A percentile compares a stretch with the other conserved stretches of the same genome.
Conservation (phyloP, 2,797 vertebrate species). For the Aphelocoma californica region DNA sequence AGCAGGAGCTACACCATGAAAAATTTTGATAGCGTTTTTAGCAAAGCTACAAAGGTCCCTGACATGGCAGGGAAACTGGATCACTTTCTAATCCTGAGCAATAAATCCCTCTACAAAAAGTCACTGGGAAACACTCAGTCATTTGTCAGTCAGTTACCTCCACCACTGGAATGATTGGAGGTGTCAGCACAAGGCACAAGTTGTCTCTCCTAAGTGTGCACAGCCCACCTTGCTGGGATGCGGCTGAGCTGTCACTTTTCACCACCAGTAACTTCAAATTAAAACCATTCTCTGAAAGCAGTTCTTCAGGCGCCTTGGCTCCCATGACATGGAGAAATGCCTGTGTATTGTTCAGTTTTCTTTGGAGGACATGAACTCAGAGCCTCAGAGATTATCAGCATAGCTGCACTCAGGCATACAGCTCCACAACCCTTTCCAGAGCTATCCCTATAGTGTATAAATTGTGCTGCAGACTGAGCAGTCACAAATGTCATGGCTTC, state of each 20-base stretch:
- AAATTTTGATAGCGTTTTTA: neutral
- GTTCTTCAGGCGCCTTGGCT: neutral
- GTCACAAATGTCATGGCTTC: constrained; percentile 42
- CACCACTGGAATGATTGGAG: neutral
- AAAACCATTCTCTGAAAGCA: neutral
- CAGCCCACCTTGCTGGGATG: neutral
- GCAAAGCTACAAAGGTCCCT: neutral
- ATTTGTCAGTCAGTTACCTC: neutral
- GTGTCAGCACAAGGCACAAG: neutral
- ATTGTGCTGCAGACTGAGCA: constrained; percentile 45
- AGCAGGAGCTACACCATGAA: neutral
- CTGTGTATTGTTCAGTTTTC: neutral
- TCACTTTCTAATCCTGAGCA: neutral
- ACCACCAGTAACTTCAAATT: neutral
- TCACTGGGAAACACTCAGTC: neutral
- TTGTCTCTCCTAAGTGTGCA: neutral
- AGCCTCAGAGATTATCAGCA: neutral
- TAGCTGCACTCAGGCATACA: neutral
- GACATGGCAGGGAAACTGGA: neutral
- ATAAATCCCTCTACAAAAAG: neutral
- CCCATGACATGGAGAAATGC: neutral
- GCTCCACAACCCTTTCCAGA: neutral
- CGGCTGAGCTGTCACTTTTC: neutral
- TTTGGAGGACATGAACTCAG: neutral
- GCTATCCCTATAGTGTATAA: neutral